A percentile compares a stretch with the other conserved stretches of the same genome.
Evolutionary conservation across 2,113 vertebrate genomes (phyloP).

Genomic region (Mastomys natalensis): DNA sequence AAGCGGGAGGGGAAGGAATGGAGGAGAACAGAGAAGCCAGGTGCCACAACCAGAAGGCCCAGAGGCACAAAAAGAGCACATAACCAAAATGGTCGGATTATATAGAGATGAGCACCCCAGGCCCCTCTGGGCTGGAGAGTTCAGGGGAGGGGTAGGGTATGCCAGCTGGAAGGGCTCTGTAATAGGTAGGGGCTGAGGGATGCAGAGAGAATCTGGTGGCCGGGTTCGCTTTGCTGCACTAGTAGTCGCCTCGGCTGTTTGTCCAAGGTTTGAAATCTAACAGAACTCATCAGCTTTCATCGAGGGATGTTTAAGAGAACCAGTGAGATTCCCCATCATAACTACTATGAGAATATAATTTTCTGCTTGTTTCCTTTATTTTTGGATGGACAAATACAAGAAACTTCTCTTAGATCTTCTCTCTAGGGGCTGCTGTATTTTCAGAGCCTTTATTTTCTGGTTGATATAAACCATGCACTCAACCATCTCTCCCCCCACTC

Average conservation of each 20-base stretch:
- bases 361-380: background rate
- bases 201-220: background rate
- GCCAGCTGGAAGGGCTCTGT: background rate
- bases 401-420: background rate
- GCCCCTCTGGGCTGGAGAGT: background rate
- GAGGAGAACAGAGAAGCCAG: background rate
- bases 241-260: background rate
- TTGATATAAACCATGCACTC: background rate
- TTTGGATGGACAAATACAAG: background rate
- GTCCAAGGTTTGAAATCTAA: background rate
- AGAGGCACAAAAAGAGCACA: background rate
- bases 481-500: no score
- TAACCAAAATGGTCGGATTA: background rate
- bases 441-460: slow-evolving; percentile 29
- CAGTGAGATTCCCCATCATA: background rate
- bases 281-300: background rate
- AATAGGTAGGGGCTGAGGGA: background rate
- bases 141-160: background rate
- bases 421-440: slow-evolving; percentile 27
- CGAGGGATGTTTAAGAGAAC: slow-evolving; percentile 8
- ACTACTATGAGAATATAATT: background rate
- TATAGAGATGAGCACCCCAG: background rate
- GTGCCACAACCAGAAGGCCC: background rate
- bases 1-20: background rate
- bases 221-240: background rate